Conservation (phyloP, 2,888 invertebrate genomes). For the Himalopsyche anomala region DNA sequence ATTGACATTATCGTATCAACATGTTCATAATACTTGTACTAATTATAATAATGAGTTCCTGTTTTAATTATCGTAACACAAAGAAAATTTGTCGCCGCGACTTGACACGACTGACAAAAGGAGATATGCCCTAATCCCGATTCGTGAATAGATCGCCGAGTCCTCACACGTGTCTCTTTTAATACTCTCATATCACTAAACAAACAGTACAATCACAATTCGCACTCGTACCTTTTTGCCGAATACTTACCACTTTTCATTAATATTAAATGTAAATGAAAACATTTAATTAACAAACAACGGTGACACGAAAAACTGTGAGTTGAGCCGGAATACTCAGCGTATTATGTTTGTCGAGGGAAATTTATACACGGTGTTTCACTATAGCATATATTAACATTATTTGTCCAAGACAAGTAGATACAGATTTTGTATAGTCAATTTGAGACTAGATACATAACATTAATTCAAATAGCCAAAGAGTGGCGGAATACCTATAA, state of each 20-base stretch:
- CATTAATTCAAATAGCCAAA: too few relatives aligned
- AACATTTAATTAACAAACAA: constrained; percentile 59
- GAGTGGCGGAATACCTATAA: too few relatives aligned
- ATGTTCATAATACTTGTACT: too few relatives aligned
- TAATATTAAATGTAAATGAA: constrained; percentile 58
- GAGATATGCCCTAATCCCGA: constrained; percentile 44
- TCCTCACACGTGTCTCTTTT: constrained; percentile 44
- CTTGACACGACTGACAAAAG: constrained; percentile 31
- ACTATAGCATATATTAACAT: neutral
- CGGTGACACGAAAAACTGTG: constrained; percentile 58
- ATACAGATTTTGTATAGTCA: too few relatives aligned
- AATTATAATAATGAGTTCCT: neutral
- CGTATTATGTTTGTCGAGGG: neutral
- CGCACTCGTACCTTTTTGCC: neutral
- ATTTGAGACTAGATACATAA: too few relatives aligned
- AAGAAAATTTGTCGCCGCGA: neutral
- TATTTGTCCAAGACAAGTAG: too few relatives aligned
- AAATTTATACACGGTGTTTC: neutral
- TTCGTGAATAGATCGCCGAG: constrained; percentile 47
- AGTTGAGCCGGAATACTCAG: constrained; percentile 60
- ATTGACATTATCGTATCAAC: too few relatives aligned
- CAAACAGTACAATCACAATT: constrained; percentile 21
- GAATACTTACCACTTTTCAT: constrained; percentile 36
- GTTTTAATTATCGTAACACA: neutral
- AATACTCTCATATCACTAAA: constrained; percentile 22